A percentile compares a stretch with the other conserved stretches of the same genome.
phyloP scores from a whole-genome alignment of 2,113 vertebrate species.

The Pelecanoides urinatrix region DNA sequence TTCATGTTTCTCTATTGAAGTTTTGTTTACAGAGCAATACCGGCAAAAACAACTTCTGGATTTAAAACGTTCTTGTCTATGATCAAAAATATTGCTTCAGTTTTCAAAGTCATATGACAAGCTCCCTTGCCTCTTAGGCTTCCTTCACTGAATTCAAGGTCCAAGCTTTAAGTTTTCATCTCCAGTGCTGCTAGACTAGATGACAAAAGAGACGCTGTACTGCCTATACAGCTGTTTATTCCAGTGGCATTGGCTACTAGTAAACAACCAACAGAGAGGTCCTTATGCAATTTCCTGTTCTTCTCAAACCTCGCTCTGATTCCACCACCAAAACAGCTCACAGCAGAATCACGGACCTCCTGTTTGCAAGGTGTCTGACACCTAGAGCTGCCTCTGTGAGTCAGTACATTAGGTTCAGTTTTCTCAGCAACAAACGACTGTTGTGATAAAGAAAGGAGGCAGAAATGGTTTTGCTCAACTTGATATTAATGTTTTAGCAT shows the following conservation, averaged over 20 bases:
- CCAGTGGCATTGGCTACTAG: background rate
- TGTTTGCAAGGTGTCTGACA: background rate
- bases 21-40: background rate
- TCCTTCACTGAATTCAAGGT: background rate
- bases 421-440: background rate
- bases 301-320: background rate
- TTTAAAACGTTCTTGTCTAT: slow-evolving; percentile 25
- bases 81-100: background rate
- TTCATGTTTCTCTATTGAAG: background rate
- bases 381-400: background rate
- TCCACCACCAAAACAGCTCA: background rate
- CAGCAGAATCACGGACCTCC: background rate
- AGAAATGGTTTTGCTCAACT: background rate
- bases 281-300: slow-evolving; percentile 18
- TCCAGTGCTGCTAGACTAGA: background rate
- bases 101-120: background rate
- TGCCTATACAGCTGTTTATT: slow-evolving; percentile 45
- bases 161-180: background rate
- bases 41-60: background rate
- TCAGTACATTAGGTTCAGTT: background rate
- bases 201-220: slow-evolving; percentile 66
- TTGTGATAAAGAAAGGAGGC: background rate
- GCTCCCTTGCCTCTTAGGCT: background rate
- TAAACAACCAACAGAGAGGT: slow-evolving; percentile 29
- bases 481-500: background rate